Evolutionary conservation across 1,140 invertebrate species (phyloP).

Genomic region (Zophobas morio): DNA sequence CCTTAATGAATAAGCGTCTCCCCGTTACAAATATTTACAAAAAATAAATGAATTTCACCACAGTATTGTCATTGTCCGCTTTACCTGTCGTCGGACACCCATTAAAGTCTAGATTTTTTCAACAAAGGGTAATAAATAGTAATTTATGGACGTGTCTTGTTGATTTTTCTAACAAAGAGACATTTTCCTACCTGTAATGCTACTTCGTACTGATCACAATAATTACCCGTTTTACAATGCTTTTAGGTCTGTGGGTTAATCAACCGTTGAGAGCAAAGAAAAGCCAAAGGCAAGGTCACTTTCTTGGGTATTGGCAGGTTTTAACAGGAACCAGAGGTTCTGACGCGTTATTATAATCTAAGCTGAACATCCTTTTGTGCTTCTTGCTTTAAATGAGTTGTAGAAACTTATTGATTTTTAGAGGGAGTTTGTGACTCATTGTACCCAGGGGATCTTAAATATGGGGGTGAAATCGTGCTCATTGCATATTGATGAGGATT

Average conservation of each 20-base stretch:
- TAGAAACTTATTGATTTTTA: too few species aligned
- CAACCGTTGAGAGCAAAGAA: slow-evolving; percentile 18
- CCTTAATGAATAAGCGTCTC: too few species aligned
- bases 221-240: slow-evolving; percentile 21
- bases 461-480: too few species aligned
- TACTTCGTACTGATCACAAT: not conserved
- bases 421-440: too few species aligned
- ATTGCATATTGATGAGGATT: too few species aligned
- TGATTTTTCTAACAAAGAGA: slow-evolving; percentile 12
- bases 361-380: not conserved
- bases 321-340: slow-evolving; percentile 24
- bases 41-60: slow-evolving; percentile 12
- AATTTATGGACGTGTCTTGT: slow-evolving; percentile 11
- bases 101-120: slow-evolving; percentile 33
- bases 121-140: slow-evolving; percentile 26
- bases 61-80: slow-evolving; percentile 3
- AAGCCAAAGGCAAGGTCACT: slow-evolving; percentile 38
- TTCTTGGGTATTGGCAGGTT: slow-evolving; percentile 15
- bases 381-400: too few species aligned
- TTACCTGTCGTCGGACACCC: slow-evolving; percentile 7
- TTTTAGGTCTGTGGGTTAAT: slow-evolving; percentile 30
- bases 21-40: slow-evolving; percentile 24
- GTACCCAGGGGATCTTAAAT: too few species aligned
- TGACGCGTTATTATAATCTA: not conserved
- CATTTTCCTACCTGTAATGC: slow-evolving; percentile 3